Evolutionary conservation across 1,140 invertebrate genomes (phyloP).

Genomic region (Drosophila baimaii): DNA sequence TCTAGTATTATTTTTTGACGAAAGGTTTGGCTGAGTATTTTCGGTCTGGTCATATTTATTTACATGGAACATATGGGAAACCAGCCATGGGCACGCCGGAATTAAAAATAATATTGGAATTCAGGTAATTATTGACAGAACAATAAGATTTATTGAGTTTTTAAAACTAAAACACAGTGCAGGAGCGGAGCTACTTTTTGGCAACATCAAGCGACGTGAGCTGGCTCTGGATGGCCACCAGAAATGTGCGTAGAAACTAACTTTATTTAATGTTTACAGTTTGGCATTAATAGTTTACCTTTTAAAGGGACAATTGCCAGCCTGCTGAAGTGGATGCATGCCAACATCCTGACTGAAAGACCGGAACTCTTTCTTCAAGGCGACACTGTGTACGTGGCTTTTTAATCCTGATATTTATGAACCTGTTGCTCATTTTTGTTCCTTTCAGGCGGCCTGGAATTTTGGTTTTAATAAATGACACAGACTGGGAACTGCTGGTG

Average conservation of each 20-base stretch:
- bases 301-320: conserved; percentile 89
- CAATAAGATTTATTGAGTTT: not conserved
- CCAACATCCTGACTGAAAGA: conserved; percentile 93
- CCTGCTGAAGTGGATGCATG: conserved; percentile 92
- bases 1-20: not conserved
- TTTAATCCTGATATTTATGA: not conserved
- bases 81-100: conserved; percentile 35
- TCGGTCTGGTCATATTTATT: conserved; percentile 4
- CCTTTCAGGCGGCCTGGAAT: conserved; percentile 92
- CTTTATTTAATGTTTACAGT: conserved; percentile 13
- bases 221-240: conserved; percentile 86
- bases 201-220: conserved; percentile 90
- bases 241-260: conserved; percentile 83
- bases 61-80: conserved; percentile 31
- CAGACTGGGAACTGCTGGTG: conserved; percentile 96
- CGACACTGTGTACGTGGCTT: conserved; percentile 88
- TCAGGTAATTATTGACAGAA: conserved; percentile 50
- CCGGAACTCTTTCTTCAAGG: conserved; percentile 95
- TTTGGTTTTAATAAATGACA: conserved; percentile 95
- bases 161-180: conserved; percentile 86
- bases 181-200: conserved; percentile 94
- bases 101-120: conserved; percentile 74
- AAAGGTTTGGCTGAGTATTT: too few relatives aligned
- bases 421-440: not conserved
- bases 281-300: conserved; percentile 4